Base-by-base conservation (phyloP, 2,888 invertebrate species). In the Rotaria socialis region DNA sequence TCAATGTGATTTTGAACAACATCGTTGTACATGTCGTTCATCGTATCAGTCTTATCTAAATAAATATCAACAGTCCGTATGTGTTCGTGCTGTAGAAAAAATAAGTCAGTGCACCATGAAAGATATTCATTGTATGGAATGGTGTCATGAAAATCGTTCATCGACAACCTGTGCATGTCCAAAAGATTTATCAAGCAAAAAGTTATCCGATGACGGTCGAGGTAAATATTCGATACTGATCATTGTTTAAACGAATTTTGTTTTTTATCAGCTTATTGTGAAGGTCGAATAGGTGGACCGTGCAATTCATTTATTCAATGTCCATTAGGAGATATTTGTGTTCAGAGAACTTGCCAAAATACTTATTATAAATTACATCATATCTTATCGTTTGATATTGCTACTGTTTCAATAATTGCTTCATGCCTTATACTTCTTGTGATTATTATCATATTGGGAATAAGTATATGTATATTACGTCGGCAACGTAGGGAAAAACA, bases 11-110 rank as follows among this genome's bases (percentile, higher is more conserved):
- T 3, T 47, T 10, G 43, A 80, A 43, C 43, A 7, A 47, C 3
- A 80, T 47, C 80, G 80, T 24, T 80, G 80, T 80, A 47, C 19
- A 47, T 80, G 80, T 47, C 80, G 80, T 47, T 47, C 24, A 80
- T 47, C 80, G 3, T 47, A 47, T 24, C 80, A 47, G n/a, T 80
- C 47, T n/a, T 80, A 80, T 80, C 2, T 47, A 47, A 80, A 19
- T 1, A 24, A 24, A 24, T 7, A 47, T 80, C 43, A 47, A 80
- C 43, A 80, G 5, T 43, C 24, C 24, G n/a, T 80, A 47, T 67
- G 67, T 35, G 19, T 67, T 19, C 67, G 35, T 27, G 67, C 67
- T 35, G 67, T 67, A 5, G 35, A 67, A 67, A 47, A 80, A 47
- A 24, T 80, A 0, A 11, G 8, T 47, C 43, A 80, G n/a, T 80